A percentile compares a stretch with the other conserved stretches of the same genome.
phyloP scores from a whole-genome alignment of 1,140 invertebrate genomes.

The Plectus sambesii region DNA sequence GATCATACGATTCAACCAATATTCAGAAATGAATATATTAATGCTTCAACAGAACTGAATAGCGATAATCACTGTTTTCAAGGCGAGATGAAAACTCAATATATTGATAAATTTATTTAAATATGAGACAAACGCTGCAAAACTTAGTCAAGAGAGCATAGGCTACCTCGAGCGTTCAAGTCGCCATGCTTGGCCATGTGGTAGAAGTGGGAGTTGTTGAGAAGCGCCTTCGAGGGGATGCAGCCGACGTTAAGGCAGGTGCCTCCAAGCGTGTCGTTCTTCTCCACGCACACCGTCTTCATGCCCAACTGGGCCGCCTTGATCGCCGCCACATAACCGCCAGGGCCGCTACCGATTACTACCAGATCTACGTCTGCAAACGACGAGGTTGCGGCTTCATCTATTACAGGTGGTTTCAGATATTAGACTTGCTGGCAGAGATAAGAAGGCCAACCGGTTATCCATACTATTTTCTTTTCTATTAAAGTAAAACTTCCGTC shows the following conservation, averaged over 20 bases:
- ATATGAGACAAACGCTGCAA: no score
- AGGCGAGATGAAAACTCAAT: no score
- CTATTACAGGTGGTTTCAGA: no score
- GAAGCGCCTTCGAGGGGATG: constrained; percentile 49
- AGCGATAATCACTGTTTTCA: no score
- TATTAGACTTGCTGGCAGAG: no score
- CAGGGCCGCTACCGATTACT: constrained; percentile 93
- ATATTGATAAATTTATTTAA: no score
- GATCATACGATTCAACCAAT: no score
- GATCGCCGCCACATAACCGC: constrained; percentile 96
- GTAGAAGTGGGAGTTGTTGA: constrained; percentile 93
- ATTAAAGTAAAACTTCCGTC: no score
- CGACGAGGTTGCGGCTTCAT: neutral
- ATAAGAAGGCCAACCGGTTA: neutral
- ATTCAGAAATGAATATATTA: no score
- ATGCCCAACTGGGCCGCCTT: constrained; percentile 91
- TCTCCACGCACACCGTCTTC: constrained; percentile 91
- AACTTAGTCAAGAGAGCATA: no score
- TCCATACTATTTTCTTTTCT: neutral
- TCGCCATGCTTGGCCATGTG: constrained; percentile 58
- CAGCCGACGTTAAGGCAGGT: constrained; percentile 75
- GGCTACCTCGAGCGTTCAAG: neutral
- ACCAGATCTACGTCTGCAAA: constrained; percentile 70
- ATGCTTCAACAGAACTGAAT: no score
- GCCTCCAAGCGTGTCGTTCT: constrained; percentile 78